Conservation (phyloP, 2,888 invertebrate species). For the Ditylenchus weischeri region DNA sequence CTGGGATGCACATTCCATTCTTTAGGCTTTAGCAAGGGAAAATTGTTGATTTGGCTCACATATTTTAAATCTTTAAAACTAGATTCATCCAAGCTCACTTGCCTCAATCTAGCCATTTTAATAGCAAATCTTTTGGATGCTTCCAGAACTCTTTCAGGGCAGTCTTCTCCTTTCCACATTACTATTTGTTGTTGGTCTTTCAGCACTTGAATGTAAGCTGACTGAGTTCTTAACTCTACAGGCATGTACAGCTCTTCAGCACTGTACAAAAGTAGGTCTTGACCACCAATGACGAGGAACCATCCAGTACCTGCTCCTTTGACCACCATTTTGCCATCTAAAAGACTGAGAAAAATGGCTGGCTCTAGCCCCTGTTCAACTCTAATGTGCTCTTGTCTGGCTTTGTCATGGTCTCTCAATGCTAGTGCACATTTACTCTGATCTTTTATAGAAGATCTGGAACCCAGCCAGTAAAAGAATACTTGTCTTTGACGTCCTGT, state of each 20-base stretch:
- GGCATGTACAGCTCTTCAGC: conserved; percentile 11
- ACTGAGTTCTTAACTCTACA: conserved; percentile 15
- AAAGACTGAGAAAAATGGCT: conserved; percentile 38
- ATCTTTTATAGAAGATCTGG: conserved; percentile 28
- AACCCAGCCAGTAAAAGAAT: conserved; percentile 54
- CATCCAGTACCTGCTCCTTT: conserved; percentile 7
- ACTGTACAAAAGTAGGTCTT: neutral
- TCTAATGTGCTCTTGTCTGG: conserved; percentile 31
- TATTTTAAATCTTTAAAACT: neutral
- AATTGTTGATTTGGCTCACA: too few species aligned
- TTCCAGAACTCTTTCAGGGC: conserved; percentile 10
- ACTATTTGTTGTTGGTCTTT: neutral
- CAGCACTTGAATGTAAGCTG: conserved; percentile 21
- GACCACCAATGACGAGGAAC: conserved; percentile 23
- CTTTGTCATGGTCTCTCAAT: conserved; percentile 47
- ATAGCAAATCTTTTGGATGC: neutral
- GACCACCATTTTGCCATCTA: conserved; percentile 28
- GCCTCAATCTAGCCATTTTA: conserved; percentile 13
- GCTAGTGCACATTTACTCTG: conserved; percentile 49
- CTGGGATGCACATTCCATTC: conserved; percentile 26
- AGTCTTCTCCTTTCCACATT: conserved; percentile 11
- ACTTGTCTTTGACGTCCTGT: conserved; percentile 47
- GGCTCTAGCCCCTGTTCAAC: conserved; percentile 39
- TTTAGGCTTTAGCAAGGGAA: neutral
- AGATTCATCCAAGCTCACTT: neutral